A percentile compares a stretch with the other conserved stretches of the same genome.
Conservation (phyloP, 2,888 invertebrate genomes). For the Autographa gamma region DNA sequence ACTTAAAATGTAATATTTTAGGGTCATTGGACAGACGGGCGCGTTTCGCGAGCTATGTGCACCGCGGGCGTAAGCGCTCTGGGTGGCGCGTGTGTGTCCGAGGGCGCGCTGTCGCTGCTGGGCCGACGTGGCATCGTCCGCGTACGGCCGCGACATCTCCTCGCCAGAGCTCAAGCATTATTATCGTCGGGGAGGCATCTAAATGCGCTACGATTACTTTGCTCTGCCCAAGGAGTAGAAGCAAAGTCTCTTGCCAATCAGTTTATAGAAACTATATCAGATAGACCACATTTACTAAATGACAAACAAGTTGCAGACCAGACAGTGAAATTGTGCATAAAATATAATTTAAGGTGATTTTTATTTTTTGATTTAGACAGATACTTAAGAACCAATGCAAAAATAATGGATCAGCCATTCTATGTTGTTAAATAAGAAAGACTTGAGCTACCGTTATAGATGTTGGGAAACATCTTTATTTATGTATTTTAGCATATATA, state of each 20-base stretch:
- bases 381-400: too few species aligned
- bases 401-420: too few species aligned
- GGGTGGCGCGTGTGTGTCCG: constrained; percentile 83
- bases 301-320: constrained; percentile 79
- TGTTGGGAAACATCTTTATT: not conserved
- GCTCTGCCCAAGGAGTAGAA: constrained; percentile 70
- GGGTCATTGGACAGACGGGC: constrained; percentile 98
- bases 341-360: constrained; percentile 76
- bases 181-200: constrained; percentile 89
- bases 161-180: constrained; percentile 87
- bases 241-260: constrained; percentile 71
- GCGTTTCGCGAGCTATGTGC: constrained; percentile 92
- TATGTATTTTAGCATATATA: too few species aligned
- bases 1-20: constrained; percentile 75
- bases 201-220: constrained; percentile 78
- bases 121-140: constrained; percentile 91
- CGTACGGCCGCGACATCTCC: constrained; percentile 89
- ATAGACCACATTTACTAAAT: constrained; percentile 75
- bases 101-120: constrained; percentile 88
- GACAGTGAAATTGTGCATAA: constrained; percentile 78
- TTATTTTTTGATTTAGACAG: not conserved
- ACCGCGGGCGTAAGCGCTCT: constrained; percentile 89
- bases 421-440: too few species aligned
- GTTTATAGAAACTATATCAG: constrained; percentile 72
- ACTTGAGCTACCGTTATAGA: not conserved